Conservation (phyloP, 2,888 invertebrate species). For the Drosophila nigritarsus region DNA sequence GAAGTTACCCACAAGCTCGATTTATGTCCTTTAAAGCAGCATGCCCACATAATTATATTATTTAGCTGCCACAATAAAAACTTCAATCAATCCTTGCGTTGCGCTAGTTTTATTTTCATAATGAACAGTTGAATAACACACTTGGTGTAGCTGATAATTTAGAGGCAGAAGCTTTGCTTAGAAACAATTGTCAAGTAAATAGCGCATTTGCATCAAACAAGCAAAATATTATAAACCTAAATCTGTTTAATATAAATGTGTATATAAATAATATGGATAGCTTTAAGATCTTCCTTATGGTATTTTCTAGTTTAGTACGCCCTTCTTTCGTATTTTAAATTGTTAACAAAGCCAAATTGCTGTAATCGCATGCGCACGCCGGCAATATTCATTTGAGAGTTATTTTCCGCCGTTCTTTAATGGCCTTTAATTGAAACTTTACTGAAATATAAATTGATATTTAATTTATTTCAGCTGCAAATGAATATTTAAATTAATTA, state of each 20-base stretch:
- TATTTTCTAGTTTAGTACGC: background rate
- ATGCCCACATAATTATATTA: conserved; percentile 21
- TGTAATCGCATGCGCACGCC: conserved; percentile 1
- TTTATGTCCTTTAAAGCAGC: conserved; percentile 42
- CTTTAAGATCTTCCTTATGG: background rate
- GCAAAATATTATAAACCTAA: background rate
- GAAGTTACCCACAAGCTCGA: conserved; percentile 35
- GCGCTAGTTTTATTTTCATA: background rate
- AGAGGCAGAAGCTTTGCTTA: background rate
- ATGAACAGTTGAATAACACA: background rate
- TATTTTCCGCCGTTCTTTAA: conserved; percentile 4
- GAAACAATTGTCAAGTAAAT: background rate
- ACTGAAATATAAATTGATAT: conserved; percentile 4
- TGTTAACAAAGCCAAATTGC: background rate
- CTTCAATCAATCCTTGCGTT: conserved; percentile 11
- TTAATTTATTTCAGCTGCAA: background rate
- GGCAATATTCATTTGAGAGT: background rate
- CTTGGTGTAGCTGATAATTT: background rate
- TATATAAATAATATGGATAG: background rate
- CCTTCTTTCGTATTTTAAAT: background rate
- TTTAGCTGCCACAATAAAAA: conserved; percentile 3
- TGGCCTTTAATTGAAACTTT: conserved; percentile 16
- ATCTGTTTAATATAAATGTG: background rate
- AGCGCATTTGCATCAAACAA: background rate
- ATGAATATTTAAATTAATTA: conserved; percentile 4